Conservation (phyloP, 30 jellyfish, hydroid and myxozoan genomes). For the Catostylus mosaicus region DNA sequence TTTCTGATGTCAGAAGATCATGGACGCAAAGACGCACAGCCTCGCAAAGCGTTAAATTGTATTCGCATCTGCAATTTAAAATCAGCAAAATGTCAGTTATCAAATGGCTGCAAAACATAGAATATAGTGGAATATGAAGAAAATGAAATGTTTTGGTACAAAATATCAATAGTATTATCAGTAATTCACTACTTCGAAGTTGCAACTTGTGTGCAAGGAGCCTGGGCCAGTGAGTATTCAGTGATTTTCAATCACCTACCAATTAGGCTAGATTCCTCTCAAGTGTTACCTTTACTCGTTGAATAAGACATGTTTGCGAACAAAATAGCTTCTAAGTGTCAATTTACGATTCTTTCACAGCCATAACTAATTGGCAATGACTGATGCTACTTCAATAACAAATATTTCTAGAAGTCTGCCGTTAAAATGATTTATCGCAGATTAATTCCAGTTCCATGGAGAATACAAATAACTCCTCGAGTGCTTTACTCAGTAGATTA, state of each 20-base stretch:
- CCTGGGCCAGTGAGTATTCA: constrained; percentile 45
- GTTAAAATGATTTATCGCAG: too few relatives aligned
- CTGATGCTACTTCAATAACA: too few relatives aligned
- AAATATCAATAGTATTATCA: constrained; percentile 3
- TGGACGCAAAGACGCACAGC: constrained; percentile 59
- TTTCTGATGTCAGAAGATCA: constrained; percentile 69
- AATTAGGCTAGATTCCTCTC: background rate
- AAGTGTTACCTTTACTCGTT: background rate
- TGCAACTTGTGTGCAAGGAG: constrained; percentile 24
- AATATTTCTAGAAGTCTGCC: too few relatives aligned
- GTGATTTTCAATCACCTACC: constrained; percentile 13
- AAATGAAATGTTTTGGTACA: constrained; percentile 36
- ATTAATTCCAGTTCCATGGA: too few relatives aligned
- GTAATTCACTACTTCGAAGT: constrained; percentile 9
- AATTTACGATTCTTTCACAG: too few relatives aligned
- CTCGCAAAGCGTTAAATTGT: background rate
- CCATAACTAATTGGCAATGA: too few relatives aligned
- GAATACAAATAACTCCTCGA: too few relatives aligned
- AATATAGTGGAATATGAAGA: constrained; percentile 32
- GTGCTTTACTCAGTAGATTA: too few relatives aligned
- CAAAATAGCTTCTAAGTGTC: too few relatives aligned
- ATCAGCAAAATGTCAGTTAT: background rate
- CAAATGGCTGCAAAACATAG: constrained; percentile 13
- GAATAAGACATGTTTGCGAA: too few relatives aligned
- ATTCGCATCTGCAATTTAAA: background rate